Conservation (phyloP, 2,113 vertebrate genomes). For the Sisor rabdophorus region DNA sequence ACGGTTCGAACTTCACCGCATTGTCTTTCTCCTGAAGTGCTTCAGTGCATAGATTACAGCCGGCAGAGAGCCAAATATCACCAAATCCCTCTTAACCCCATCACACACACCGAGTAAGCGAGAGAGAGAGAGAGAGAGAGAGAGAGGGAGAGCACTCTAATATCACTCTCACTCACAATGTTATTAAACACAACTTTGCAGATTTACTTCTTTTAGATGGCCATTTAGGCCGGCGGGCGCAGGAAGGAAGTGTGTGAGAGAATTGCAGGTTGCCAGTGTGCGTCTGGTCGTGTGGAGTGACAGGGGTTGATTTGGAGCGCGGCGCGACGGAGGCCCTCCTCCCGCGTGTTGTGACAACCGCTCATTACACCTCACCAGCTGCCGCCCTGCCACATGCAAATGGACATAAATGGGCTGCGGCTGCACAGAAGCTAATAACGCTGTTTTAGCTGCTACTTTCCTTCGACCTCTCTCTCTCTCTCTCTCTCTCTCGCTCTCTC, state of each 20-base stretch:
- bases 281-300: conserved; percentile 88
- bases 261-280: conserved; percentile 98
- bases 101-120: conserved; percentile 54
- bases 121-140: conserved; percentile 53
- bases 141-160: conserved; percentile 74
- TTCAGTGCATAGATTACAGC: conserved; percentile 93
- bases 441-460: conserved; percentile 60
- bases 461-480: conserved; percentile 1
- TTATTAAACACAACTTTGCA: conserved; percentile 97
- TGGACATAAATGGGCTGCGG: conserved; percentile 97
- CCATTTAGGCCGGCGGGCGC: conserved; percentile 93
- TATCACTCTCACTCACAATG: conserved; percentile 78
- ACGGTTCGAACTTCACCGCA: not conserved
- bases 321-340: conserved; percentile 80
- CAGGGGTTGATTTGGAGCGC: conserved; percentile 96
- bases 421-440: conserved; percentile 89
- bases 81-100: conserved; percentile 94
- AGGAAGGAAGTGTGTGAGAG: conserved; percentile 82
- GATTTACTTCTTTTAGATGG: conserved; percentile 98
- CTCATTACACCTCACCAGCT: conserved; percentile 98
- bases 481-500: conserved; percentile 68
- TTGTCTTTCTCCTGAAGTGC: conserved; percentile 58
- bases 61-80: conserved; percentile 91
- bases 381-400: conserved; percentile 94
- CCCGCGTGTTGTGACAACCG: conserved; percentile 99